phyloP scores from a whole-genome alignment of 2,113 vertebrate genomes.

The Sebastes fasciatus region DNA sequence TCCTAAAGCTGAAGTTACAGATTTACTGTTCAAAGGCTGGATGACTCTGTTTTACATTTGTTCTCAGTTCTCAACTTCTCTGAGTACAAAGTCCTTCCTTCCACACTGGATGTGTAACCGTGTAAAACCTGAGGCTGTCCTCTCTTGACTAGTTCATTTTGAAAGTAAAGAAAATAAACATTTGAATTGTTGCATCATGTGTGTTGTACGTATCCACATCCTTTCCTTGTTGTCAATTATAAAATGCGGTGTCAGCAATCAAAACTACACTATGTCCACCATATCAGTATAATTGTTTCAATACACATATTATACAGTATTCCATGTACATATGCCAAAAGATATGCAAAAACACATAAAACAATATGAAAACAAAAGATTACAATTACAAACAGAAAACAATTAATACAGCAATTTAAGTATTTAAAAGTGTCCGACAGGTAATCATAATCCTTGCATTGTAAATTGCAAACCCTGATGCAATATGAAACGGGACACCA shows the following conservation, averaged over 20 bases:
- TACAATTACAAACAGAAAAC: not conserved
- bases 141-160: conserved; percentile 5
- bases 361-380: conserved; percentile 25
- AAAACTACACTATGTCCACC: not conserved
- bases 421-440: not conserved
- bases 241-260: not conserved
- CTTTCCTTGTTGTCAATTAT: not conserved
- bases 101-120: conserved; percentile 20
- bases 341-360: conserved; percentile 6
- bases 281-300: not conserved
- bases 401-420: not conserved
- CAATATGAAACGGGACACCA: conserved; percentile 19
- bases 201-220: not conserved
- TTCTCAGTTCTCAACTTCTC: conserved; percentile 11
- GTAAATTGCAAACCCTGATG: not conserved
- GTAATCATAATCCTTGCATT: not conserved
- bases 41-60: conserved; percentile 38
- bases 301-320: conserved; percentile 6
- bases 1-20: conserved; percentile 55
- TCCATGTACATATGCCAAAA: not conserved
- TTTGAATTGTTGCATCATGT: not conserved
- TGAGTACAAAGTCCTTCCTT: conserved; percentile 30
- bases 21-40: conserved; percentile 43
- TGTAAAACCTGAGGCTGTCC: conserved; percentile 12
- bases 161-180: conserved; percentile 39